Evolutionary conservation across 2,113 vertebrate species (phyloP), one percentile per base, ranked within the genome.

Genomic region (Marcusenius ussheri): DNA sequence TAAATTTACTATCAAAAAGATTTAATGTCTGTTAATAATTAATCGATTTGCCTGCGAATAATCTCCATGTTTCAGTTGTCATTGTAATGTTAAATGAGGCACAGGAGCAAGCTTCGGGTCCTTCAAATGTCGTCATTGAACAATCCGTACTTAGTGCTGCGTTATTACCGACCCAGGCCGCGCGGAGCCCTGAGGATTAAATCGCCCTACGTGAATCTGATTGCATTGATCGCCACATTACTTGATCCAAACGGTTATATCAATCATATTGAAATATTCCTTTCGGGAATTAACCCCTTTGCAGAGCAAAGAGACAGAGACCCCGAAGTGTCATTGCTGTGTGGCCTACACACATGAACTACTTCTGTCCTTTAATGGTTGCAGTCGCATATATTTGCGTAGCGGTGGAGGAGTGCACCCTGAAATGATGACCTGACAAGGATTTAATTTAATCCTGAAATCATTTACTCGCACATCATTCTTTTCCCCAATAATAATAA

Each of bases 311-410:
- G 46, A 13, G 87, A 56, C 45, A 21, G 53, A 62, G 53, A 88
- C 87, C 87, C 53, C 66, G 31, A 58, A 45, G 56, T 88, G 87
- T 88, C 56, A 88, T 88, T 88, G 87, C 35, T 58, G 39, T 46
- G 19, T 88, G 87, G 35, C 87, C 53, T 66, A 24, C 51, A 45
- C 27, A 42, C 39, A 56, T 46, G 35, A 49, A 88, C 87, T 62
- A 62, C 35, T 58, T 58, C 7, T 62, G 35, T n/a, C 31, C 42
- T 46, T 50, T 45, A 17, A 45, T 45, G 87, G 39, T 9, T 31
- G 46, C 27, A 51, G n/a, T 35, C 85, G 13, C 27, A 17, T 19
- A 17, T 19, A 7, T 51, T 51, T 87, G 45, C 15, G 19, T 83
- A 24, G 39, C 42, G 21, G 80, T 83, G 80, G 19, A 45, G 10